These are phyloP conservation scores for Gymnocypris eckloni DNA, from an alignment of 2,797 vertebrate genomes.

Conservation along the genomic window DNA sequence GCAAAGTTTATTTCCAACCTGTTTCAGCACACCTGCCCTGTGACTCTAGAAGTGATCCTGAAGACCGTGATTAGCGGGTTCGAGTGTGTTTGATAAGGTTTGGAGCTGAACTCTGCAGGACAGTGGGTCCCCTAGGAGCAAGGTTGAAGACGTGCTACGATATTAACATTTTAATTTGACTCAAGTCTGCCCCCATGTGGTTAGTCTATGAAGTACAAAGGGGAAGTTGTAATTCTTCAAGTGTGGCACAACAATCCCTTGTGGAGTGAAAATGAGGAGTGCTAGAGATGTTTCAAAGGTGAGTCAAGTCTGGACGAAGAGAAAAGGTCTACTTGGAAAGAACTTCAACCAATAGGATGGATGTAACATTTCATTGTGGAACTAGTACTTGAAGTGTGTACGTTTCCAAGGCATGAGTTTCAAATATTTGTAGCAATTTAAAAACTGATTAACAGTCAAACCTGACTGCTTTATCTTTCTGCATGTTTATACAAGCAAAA, in stretches of 20 bases:
- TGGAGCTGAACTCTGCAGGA: neutral
- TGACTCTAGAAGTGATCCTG: no score
- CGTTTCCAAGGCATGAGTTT: conserved; percentile 13
- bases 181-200: neutral
- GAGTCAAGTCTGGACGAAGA: conserved; percentile 8
- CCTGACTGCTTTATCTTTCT: neutral
- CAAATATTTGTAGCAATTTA: conserved; percentile 16
- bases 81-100: neutral
- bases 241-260: conserved; percentile 1
- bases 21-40: no score
- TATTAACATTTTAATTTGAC: neutral
- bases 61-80: no score
- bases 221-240: neutral
- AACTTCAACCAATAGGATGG: neutral
- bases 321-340: neutral
- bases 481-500: neutral
- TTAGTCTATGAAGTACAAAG: neutral
- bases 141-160: neutral
- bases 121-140: neutral
- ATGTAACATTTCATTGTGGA: neutral
- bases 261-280: neutral
- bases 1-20: neutral
- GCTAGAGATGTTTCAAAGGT: neutral
- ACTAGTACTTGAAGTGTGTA: neutral
- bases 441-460: neutral